phyloP scores from a whole-genome alignment of 1,140 invertebrate species.

The Cotesia typhae region DNA sequence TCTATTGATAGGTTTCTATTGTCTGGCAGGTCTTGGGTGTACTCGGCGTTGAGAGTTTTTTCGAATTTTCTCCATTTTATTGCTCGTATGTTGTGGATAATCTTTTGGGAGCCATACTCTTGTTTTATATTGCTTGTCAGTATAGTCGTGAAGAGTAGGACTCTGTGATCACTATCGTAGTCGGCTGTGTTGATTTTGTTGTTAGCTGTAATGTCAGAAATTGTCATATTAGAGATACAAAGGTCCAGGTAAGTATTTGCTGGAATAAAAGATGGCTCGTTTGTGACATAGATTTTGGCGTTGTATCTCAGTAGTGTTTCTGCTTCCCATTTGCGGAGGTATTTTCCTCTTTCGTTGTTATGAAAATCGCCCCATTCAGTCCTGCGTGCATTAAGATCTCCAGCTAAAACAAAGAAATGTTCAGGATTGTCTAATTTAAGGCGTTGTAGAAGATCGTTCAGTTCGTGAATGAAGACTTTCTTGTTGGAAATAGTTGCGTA shows the following conservation, averaged over 20 bases:
- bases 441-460: background rate
- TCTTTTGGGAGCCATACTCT: background rate
- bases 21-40: background rate
- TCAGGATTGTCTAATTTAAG: constrained; percentile 1
- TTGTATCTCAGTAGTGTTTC: background rate
- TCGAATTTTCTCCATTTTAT: constrained; percentile 29
- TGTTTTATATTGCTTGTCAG: background rate
- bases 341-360: constrained; percentile 18
- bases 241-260: constrained; percentile 2
- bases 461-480: background rate
- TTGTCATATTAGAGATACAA: background rate
- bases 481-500: constrained; percentile 4
- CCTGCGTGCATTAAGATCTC: constrained; percentile 19
- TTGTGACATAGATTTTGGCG: background rate
- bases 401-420: constrained; percentile 9
- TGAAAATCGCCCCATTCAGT: constrained; percentile 16
- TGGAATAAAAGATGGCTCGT: background rate
- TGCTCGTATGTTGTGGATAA: background rate
- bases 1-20: constrained; percentile 23
- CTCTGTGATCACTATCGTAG: constrained; percentile 34
- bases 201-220: background rate
- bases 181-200: constrained; percentile 18
- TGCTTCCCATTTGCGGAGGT: constrained; percentile 8
- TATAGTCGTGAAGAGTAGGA: background rate
- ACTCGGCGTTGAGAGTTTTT: background rate